These are phyloP conservation scores for Podarcis raffonei DNA, from an alignment of 2,113 vertebrate species.

Conservation along the genomic window DNA sequence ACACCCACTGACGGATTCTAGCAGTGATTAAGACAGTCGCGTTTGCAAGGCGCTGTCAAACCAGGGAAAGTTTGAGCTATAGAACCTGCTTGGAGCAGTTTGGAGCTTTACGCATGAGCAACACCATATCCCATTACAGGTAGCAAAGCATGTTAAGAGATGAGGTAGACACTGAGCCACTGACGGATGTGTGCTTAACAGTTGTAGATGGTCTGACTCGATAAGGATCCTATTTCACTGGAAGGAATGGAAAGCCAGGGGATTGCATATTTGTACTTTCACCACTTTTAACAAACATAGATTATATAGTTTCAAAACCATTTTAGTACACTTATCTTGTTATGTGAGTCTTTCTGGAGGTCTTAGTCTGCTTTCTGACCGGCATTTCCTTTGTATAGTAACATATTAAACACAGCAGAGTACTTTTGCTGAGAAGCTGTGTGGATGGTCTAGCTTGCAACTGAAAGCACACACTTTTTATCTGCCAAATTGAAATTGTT, in stretches of 20 bases:
- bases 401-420: fast-evolving
- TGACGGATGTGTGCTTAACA: neutral
- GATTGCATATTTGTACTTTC: neutral
- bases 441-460: fast-evolving
- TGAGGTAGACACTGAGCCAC: neutral
- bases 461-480: neutral
- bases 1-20: too few relatives aligned
- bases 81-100: too few relatives aligned
- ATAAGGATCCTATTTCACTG: neutral
- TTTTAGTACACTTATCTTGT: neutral
- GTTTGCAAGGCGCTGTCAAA: too few relatives aligned
- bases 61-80: too few relatives aligned
- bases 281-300: neutral
- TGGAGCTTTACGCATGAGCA: too few relatives aligned
- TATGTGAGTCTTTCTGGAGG: neutral
- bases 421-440: fast-evolving
- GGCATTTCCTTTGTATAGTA: neutral
- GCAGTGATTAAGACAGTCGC: too few relatives aligned
- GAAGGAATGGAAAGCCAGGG: neutral
- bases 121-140: too few relatives aligned
- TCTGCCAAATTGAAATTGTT: slow-evolving; percentile 6
- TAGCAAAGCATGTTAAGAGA: neutral
- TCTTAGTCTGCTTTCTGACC: neutral
- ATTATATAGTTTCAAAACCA: neutral
- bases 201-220: neutral